Base-by-base conservation (phyloP, 2,888 invertebrate species). In the Theretra japonica region DNA sequence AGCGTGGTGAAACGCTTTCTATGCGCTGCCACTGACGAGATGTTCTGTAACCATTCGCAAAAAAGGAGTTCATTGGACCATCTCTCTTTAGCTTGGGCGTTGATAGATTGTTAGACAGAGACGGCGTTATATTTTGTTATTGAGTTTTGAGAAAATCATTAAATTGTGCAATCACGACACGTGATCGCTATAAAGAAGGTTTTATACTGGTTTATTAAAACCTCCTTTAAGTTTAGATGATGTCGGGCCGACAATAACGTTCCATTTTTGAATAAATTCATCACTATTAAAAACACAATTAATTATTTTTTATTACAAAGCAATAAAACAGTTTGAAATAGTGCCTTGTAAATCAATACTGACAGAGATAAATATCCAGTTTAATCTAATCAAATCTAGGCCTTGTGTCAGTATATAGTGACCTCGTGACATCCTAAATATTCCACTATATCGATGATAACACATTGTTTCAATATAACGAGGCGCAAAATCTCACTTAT, bases 1-100 rank as follows among this genome's bases (percentile, higher is more conserved):
- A 86, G 85, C 89, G 85, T 79, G 72, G 72, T 81, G 80, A 78
- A 83, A 83, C 86, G 88, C 89, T 90, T 90, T 90, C 89, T 88
- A 86, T 86, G 76, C 79, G 76, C 80, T 77, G 74, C 73, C 78
- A 79, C 73, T 74, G 78, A 78, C 70, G 76, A 73, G 78, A 62
- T 48, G 75, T 73, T 80, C 78, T 78, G 76, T 75, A 75, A 80
- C 75, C 72, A 79, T 74, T 74, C 71, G 68, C 70, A 74, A 76
- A 79, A 74, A 73, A 70, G 68, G 59, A 48, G 72, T 73, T 50
- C 69, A 48, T 70, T 68, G 73, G 41, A 70, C 59, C 25, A 73
- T 73, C 62, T 68, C 23, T 68, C 41, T 65, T 21, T 68, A 68
- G 21, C 25, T 56, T n/a, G n/a, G 25, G 53, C n/a, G 68, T 48